A percentile compares a stretch with the other conserved stretches of the same genome.
phyloP scores from a whole-genome alignment of 2,888 invertebrate genomes.

The Philaethria dido region DNA sequence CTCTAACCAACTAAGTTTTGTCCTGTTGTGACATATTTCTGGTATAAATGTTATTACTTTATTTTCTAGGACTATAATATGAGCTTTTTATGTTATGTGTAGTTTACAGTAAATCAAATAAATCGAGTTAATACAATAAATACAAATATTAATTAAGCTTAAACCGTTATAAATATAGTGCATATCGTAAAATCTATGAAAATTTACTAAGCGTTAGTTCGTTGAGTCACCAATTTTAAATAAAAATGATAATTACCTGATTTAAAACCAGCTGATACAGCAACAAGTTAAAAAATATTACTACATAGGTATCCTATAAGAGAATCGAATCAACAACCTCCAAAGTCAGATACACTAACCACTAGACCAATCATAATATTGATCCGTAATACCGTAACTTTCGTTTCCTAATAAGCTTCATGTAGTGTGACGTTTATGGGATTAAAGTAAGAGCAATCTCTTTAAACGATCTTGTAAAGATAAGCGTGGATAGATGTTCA shows the following conservation, averaged over 20 bases:
- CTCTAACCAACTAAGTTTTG: slow-evolving; percentile 1
- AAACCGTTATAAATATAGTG: too few relatives aligned
- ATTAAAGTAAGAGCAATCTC: slow-evolving; percentile 20
- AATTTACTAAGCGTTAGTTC: too few relatives aligned
- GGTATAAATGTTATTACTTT: background rate
- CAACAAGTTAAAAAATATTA: background rate
- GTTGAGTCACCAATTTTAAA: too few relatives aligned
- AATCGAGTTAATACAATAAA: background rate
- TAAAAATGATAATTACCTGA: too few relatives aligned
- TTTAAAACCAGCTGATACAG: too few relatives aligned
- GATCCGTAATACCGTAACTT: slow-evolving; percentile 13
- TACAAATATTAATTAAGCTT: too few relatives aligned
- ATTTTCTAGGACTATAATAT: background rate
- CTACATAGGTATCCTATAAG: background rate
- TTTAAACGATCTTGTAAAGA: slow-evolving; percentile 23
- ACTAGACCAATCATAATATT: slow-evolving; percentile 8
- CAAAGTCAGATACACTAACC: background rate
- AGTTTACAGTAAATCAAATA: background rate
- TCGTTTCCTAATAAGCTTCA: slow-evolving; percentile 23
- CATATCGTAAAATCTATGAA: too few relatives aligned
- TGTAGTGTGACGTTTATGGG: slow-evolving; percentile 20
- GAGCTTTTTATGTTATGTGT: background rate
- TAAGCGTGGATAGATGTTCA: slow-evolving; percentile 18
- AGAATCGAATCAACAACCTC: background rate
- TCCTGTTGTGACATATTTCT: background rate